These are phyloP conservation scores for Orthonyx spaldingii DNA, from an alignment of 2,113 vertebrate genomes.

Conservation along the genomic window DNA sequence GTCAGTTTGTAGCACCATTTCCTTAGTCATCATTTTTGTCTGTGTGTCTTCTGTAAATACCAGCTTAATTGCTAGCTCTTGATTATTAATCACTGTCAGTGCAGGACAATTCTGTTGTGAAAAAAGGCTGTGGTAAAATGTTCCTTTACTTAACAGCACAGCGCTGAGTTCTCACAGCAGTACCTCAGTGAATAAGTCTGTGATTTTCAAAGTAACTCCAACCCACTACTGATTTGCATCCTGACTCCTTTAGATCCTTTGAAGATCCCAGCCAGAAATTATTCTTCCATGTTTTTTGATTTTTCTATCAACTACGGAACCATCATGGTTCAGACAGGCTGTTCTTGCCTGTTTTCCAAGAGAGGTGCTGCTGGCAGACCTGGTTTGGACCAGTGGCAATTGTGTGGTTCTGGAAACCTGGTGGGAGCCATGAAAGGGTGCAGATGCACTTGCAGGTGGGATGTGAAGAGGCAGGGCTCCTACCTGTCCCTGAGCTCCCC, in stretches of 20 bases:
- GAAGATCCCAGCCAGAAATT: neutral
- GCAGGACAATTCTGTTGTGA: neutral
- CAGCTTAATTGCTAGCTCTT: neutral
- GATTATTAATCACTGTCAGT: slow-evolving; percentile 3
- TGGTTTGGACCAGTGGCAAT: neutral
- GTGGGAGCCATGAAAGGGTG: neutral
- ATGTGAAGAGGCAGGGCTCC: neutral
- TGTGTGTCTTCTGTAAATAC: slow-evolving; percentile 26
- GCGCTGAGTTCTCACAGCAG: neutral
- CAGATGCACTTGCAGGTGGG: neutral
- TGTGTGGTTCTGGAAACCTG: neutral
- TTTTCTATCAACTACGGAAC: neutral
- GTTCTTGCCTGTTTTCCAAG: neutral
- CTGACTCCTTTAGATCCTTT: neutral
- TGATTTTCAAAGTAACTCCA: neutral
- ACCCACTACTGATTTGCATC: neutral
- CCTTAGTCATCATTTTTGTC: neutral
- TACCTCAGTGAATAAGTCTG: neutral
- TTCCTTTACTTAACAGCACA: neutral
- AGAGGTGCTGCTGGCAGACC: neutral
- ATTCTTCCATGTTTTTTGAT: neutral
- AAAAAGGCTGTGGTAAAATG: neutral
- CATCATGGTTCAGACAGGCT: neutral
- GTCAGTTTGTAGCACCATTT: neutral
- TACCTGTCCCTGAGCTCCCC: neutral